Conservation (phyloP, 2,113 vertebrate species). For the Litocranius walleri region DNA sequence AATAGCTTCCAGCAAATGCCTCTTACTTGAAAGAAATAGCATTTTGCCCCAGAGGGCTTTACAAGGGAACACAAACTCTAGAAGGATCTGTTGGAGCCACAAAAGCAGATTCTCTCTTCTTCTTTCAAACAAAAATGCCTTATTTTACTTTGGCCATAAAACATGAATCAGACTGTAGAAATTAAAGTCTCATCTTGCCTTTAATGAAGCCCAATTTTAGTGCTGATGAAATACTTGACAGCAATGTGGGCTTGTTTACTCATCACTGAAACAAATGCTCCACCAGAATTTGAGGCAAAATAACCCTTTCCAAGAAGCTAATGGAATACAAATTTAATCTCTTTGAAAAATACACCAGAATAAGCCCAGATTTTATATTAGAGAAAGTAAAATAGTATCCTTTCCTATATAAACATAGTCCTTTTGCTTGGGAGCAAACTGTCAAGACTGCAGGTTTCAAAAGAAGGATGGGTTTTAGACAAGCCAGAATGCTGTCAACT, state of each 20-base stretch:
- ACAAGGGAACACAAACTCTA: not conserved
- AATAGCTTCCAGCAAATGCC: not conserved
- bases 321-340: not conserved
- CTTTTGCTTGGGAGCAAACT: conserved; percentile 41
- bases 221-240: conserved; percentile 54
- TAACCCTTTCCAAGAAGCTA: conserved; percentile 35
- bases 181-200: conserved; percentile 44
- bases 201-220: conserved; percentile 49
- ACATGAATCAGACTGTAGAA: conserved; percentile 40
- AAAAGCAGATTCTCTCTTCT: not conserved
- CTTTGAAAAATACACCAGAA: conserved; percentile 34
- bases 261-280: conserved; percentile 12
- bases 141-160: conserved; percentile 37
- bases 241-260: conserved; percentile 35
- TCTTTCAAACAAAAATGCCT: not conserved
- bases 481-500: conserved; percentile 42
- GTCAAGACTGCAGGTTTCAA: conserved; percentile 27
- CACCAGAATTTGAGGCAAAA: conserved; percentile 17
- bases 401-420: not conserved
- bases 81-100: conserved; percentile 3
- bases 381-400: not conserved
- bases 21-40: conserved; percentile 25
- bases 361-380: conserved; percentile 25
- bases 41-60: not conserved
- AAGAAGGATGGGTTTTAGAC: conserved; percentile 41